phyloP scores from a whole-genome alignment of 37 sponge, comb jelly and placozoan species.

The Eunapius fragilis region DNA sequence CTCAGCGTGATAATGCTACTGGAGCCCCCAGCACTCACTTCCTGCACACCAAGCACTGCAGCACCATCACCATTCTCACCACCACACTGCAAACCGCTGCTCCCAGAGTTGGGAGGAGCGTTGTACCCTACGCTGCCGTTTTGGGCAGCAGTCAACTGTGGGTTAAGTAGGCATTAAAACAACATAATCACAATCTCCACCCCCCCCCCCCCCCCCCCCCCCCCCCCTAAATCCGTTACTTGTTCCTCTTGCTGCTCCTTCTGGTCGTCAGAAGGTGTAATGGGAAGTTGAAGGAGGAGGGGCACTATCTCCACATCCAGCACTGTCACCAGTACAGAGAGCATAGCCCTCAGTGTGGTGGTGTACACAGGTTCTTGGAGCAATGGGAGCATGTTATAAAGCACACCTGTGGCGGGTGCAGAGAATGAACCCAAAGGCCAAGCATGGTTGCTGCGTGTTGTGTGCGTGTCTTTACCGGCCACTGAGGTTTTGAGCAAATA shows the following conservation, averaged over 20 bases:
- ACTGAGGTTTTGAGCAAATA: conserved; percentile 8
- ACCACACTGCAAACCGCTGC: too few species aligned
- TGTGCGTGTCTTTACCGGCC: conserved; percentile 9
- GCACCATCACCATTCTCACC: too few species aligned
- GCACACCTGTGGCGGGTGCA: not conserved
- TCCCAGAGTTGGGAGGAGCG: too few species aligned
- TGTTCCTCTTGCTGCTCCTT: not conserved
- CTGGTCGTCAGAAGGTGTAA: not conserved
- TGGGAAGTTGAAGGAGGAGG: conserved; percentile 12
- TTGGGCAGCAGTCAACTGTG: too few species aligned
- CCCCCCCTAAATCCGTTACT: too few species aligned
- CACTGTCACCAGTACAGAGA: not conserved
- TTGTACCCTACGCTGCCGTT: too few species aligned
- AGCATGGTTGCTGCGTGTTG: not conserved
- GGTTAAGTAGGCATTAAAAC: too few species aligned
- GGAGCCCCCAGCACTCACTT: too few species aligned
- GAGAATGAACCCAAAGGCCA: not conserved
- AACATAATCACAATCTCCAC: too few species aligned
- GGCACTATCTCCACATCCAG: conserved; percentile 10
- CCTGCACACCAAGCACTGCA: too few species aligned
- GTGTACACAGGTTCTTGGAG: conserved; percentile 1
- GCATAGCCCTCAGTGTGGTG: not conserved
- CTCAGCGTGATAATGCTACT: too few species aligned
- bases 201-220: not conserved
- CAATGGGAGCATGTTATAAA: conserved; percentile 20